Evolutionary conservation across 1,140 invertebrate genomes (phyloP), one percentile per base, ranked within the genome.

Genomic region (Procambarus virginalis): DNA sequence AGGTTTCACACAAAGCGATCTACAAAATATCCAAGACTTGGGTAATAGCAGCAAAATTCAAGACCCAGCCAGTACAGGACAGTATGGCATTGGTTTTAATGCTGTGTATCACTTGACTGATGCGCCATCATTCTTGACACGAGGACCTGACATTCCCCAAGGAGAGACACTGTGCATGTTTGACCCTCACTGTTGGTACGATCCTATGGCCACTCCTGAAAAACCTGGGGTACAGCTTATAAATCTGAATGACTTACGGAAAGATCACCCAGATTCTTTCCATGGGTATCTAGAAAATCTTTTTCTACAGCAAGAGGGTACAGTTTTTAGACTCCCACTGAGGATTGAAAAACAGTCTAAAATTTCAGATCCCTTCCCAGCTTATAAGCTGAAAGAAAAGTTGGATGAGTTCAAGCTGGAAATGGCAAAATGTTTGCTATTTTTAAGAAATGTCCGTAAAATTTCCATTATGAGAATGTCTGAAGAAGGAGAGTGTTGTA

Each of bases 11-110:
- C 81, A 93, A 48, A 58, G 92, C 64, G 93, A 94, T 90, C 90
- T 94, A 12, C 73, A 91, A 78, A 93, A 93, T 10, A 94, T 94
- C 64, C 92, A 93, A 55, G 92, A 93, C 78, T 86, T 94, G 10
- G 93, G 93, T 89, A 75, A 89, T 75, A 84, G 87, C 49, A 68
- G 60, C 73, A 89, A 84, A 75, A 75, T 10, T 22, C 22, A 75
- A 9, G 81, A 89, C 49, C 79, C 87, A 55, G 79, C 34, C 3
- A 51, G 49, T 14, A 89, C 87, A 48, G 87, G 87, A 45, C 79
- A 89, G 68, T 89, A 82, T 83, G 87, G 87, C 20, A 89, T 89
- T n/a, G 87, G 87, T 17, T 89, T 89, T 60, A 89, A 89, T 60
- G 70, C 79, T 55, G 87, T 84, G n/a, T 89, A 89, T 83, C 87